Base-by-base conservation (phyloP, 2,797 vertebrate species). In the Streptopelia turtur region DNA sequence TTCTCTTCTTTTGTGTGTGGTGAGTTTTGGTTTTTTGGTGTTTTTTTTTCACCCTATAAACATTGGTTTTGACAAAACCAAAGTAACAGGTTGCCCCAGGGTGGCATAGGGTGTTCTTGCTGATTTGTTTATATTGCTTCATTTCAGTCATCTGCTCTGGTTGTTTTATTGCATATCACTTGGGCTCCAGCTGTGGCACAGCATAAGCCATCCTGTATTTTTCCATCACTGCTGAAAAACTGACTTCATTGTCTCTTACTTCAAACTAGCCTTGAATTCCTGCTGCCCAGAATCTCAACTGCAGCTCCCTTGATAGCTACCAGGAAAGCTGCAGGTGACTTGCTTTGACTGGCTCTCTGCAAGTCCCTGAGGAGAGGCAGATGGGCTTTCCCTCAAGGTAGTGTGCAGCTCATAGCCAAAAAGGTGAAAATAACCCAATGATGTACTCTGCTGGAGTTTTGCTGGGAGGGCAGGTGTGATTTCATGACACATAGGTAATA, bases 61-160 rank as follows among this genome's bases (percentile, higher is more conserved):
- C 3, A 8, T 5, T 24, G 7, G 4, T 4, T 23, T 49, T 63
- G 27, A 57, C 18, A 68, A 59, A 33, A 37, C 17, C 13, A 49
- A 74, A 57, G 20, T 8, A 13, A 31, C 9, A 30, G 2, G 1
- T 16, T 71, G 3, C 7, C 23, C 14, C 1, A 3, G 60, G 18
- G 21, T 80, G 9, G 30, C 35, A 14, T 7, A 30, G 20, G 21
- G 9, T 63, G 2, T 17, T 76, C 30, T 57, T 15, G 7, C 3
- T 15, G 11, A 35, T 15, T 64, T 70, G 31, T 37, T 89, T 63
- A 10, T 59, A 3, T n/a, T 77, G 27, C 8, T 61, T 63, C 35
- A 5, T 76, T 75, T 66, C 50, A 50, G 6, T 72, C 5, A 5
- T 23, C 39, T 89, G 47, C 30, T 2, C 8, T 49, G 45, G 6